A percentile compares a stretch with the other conserved stretches of the same genome.
Conservation (phyloP, 2,888 invertebrate genomes). For the Parnassius orleans region DNA sequence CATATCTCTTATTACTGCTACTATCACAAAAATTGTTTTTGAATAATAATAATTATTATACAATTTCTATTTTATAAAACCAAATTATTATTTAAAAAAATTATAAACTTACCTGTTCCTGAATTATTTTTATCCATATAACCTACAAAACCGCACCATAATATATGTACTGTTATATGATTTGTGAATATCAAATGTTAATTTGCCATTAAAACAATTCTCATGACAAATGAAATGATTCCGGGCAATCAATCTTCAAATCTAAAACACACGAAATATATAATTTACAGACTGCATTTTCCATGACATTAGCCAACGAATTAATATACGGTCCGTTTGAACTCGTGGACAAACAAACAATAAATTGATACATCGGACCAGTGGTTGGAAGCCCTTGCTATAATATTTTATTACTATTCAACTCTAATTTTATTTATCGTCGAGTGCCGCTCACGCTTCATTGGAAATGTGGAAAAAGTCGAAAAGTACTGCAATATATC, state of each 20-base stretch:
- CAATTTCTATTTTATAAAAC: no score
- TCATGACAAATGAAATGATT: constrained; percentile 1
- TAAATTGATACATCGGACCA: constrained; percentile 49
- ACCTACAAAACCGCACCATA: no score
- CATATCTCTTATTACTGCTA: no score
- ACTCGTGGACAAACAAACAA: constrained; percentile 42
- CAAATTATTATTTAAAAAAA: no score
- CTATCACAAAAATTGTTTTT: no score
- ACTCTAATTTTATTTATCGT: constrained; percentile 50
- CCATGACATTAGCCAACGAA: constrained; percentile 46
- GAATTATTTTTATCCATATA: no score
- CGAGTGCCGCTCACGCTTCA: constrained; percentile 32
- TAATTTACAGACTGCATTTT: constrained; percentile 40
- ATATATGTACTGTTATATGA: not conserved
- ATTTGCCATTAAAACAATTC: constrained; percentile 8
- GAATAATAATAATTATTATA: no score
- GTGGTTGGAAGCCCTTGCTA: constrained; percentile 45
- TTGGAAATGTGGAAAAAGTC: constrained; percentile 23
- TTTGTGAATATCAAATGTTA: constrained; percentile 7
- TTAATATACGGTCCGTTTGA: constrained; percentile 37
- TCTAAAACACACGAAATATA: constrained; percentile 25
- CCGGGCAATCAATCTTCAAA: constrained; percentile 24
- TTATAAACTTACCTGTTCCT: no score
- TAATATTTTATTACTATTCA: constrained; percentile 42
- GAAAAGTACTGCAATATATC: constrained; percentile 16